A percentile compares a stretch with the other conserved stretches of the same genome.
Evolutionary conservation across 2,888 invertebrate genomes (phyloP).

Genomic region (Embidobia sp.): DNA sequence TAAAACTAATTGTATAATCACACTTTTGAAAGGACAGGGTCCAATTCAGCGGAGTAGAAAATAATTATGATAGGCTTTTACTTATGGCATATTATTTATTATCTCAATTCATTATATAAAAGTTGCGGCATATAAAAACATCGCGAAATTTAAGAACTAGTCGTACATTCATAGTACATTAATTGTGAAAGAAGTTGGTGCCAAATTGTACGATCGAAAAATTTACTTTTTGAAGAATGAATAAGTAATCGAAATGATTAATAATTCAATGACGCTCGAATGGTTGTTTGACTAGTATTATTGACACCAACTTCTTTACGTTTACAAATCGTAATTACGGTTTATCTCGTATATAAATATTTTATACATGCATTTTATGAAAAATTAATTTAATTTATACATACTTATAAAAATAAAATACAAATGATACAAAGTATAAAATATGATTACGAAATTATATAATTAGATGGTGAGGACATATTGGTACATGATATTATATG

Average conservation of each 20-base stretch:
- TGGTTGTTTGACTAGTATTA: slow-evolving; percentile 31
- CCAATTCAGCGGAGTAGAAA: background rate
- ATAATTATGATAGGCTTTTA: slow-evolving; percentile 10
- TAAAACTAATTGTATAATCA: slow-evolving; percentile 26
- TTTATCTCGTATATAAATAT: slow-evolving; percentile 28
- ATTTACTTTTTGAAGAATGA: background rate
- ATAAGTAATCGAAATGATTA: slow-evolving; percentile 4
- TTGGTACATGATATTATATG: slow-evolving; percentile 16
- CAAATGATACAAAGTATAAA: slow-evolving; percentile 33
- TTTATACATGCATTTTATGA: slow-evolving; percentile 27
- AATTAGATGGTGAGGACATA: slow-evolving; percentile 20
- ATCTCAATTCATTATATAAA: slow-evolving; percentile 15
- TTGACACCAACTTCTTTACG: slow-evolving; percentile 41
- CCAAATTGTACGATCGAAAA: slow-evolving; percentile 13
- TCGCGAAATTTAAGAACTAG: slow-evolving; percentile 4
- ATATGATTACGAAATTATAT: slow-evolving; percentile 25
- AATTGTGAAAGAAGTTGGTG: slow-evolving; percentile 35
- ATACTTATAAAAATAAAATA: slow-evolving; percentile 21
- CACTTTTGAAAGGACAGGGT: slow-evolving; percentile 1
- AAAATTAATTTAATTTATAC: slow-evolving; percentile 37
- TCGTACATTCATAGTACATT: slow-evolving; percentile 8
- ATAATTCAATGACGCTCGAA: background rate
- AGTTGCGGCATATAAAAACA: background rate
- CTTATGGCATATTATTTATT: slow-evolving; percentile 54
- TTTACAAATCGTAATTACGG: slow-evolving; percentile 3